phyloP scores from a whole-genome alignment of 1,140 invertebrate genomes.

The Ceratina calcarata region DNA sequence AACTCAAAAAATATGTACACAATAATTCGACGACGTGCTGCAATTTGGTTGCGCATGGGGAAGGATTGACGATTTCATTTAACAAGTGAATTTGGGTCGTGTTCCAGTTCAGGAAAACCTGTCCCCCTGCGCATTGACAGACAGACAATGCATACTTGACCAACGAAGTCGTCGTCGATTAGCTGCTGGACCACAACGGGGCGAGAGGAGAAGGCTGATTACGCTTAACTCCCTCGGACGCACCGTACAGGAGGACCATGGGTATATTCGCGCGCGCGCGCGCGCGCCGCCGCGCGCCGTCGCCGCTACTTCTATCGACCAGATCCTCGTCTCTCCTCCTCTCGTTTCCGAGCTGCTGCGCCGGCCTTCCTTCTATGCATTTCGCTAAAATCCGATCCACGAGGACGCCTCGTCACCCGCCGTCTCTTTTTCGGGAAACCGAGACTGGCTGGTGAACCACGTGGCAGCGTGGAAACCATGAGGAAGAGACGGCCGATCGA shows the following conservation, averaged over 20 bases:
- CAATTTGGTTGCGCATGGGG: too few species aligned
- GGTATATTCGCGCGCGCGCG: conserved; percentile 1
- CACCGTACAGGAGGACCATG: not conserved
- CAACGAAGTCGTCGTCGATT: too few species aligned
- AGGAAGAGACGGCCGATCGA: not conserved
- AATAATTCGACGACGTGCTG: too few species aligned
- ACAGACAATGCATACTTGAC: too few species aligned
- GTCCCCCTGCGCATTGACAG: too few species aligned
- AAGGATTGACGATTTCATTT: too few species aligned
- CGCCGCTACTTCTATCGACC: conserved; percentile 65
- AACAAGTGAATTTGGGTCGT: too few species aligned
- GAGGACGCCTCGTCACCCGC: conserved; percentile 52
- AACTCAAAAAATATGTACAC: too few species aligned
- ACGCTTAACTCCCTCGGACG: conserved; percentile 5
- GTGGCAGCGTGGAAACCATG: conserved; percentile 23
- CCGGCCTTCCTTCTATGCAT: conserved; percentile 1
- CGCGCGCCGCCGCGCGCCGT: conserved; percentile 45
- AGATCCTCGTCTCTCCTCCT: conserved; percentile 58
- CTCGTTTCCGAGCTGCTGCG: conserved; percentile 38
- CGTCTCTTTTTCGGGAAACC: conserved; percentile 35
- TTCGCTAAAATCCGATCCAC: conserved; percentile 43
- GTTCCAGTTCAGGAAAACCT: too few species aligned
- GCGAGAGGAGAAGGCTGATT: conserved; percentile 27
- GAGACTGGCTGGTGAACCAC: conserved; percentile 10
- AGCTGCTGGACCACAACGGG: conserved; percentile 13